Evolutionary conservation across 2,797 vertebrate genomes (phyloP), one percentile per base, ranked within the genome.

Genomic region (Macropodus opercularis): DNA sequence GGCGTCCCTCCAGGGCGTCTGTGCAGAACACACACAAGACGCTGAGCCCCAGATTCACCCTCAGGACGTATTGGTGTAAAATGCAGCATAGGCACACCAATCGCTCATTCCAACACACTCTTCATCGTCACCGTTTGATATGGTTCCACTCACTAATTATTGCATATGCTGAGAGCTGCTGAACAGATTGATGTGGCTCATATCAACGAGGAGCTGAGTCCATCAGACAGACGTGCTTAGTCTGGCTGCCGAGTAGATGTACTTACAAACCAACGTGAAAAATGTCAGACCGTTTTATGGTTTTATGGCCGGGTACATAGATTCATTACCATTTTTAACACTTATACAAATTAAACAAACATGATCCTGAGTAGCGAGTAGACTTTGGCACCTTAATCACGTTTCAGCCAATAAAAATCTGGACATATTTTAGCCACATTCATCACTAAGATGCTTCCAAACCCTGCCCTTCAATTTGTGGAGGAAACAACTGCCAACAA

Each of bases 1-100:
- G 71, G 84, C 60, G 6, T 34, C 36, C 6, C 77, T 69, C 62
- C 74, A 70, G 72, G 66, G 31, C 0, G 22, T 59, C 63, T 58
- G 44, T 29, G 22, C 55, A 51, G 38, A 64, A 73, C 73, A 67
- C 55, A 75, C 59, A 63, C 27, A 53, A 54, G 24, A 48, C 11
- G 6, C 5, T 19, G 41, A 69, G 66, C 54, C 51, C 46, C 21
- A 42, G 8, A 54, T 43, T 64, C 3, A n/a, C 62, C 69, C 63
- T 73, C 61, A 61, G 64, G 70, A 60, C 18, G 0, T 1, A 48
- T 46, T 47, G 46, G 63, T 56, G 57, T 34, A 57, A 74, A 66
- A 49, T 7, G 41, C 35, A 11, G 21, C 34, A 26, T 1, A 23
- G 39, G 48, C 40, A n/a, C 29, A 47, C 1, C 6, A 2, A 26